Base-by-base conservation (phyloP, 2,888 invertebrate genomes). In the Trachelus stipa region DNA sequence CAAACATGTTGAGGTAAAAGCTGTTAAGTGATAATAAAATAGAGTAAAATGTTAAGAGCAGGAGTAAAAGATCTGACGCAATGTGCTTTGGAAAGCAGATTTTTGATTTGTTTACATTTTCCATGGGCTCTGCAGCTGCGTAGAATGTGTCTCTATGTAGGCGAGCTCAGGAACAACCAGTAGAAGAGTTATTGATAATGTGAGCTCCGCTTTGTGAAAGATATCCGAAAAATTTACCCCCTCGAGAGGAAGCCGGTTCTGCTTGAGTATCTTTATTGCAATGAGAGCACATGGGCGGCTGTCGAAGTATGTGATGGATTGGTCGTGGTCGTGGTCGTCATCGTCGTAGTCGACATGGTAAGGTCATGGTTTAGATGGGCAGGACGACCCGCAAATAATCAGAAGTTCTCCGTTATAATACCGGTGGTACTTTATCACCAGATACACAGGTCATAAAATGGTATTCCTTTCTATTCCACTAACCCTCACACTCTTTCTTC, bases 91-190 rank as follows among this genome's bases (percentile, higher is more conserved):
- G 56, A 56, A 56, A 56, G 56, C 56, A 12, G 31, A 71, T 31
- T 71, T 71, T 34, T 71, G 31, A 77, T 74, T 77, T 77, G 77
- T 77, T 74, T 74, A 74, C 74, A 77, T 77, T 74, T 77, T 77
- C 35, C 77, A 77, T 68, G 2, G 69, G 74, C 77, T 69, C 74
- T 40, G 74, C 69, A 77, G 77, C 77, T 77, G 35, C 35, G 77
- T 68, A 69, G 35, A 68, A 35, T 68, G 37, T n/a, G 30, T 34
- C 34, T 34, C 34, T 34, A 35, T 34, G 34, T 74, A 74, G 34
- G 37, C 9, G 34, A 35, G 34, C 74, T 74, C 37, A 35, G 34
- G 76, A 69, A 68, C 6, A 23, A 69, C 30, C 69, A 34, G 76
- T 69, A 23, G 40, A 40, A 56, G n/a, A 34, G 69, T 34, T 69